A percentile compares a stretch with the other conserved stretches of the same genome.
Evolutionary conservation across 2,797 vertebrate genomes (phyloP).

Genomic region (Pseudochirops cupreus): DNA sequence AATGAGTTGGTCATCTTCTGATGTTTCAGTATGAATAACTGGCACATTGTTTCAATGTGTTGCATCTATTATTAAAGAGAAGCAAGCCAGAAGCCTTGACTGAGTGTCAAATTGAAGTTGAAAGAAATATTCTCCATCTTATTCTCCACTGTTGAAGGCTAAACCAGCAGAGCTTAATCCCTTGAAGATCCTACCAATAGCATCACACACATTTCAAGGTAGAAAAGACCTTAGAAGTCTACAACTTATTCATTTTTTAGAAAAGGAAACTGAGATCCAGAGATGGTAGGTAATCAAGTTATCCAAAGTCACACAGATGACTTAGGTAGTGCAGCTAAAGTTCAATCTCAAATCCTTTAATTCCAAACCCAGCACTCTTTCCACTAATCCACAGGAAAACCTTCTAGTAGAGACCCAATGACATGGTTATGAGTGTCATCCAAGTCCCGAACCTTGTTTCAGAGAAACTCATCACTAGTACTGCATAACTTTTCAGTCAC

Average conservation of each 20-base stretch:
- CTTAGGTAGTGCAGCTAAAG: background rate
- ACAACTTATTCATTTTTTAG: background rate
- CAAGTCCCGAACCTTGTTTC: background rate
- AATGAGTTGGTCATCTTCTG: background rate
- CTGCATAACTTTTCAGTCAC: background rate
- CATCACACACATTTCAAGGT: background rate
- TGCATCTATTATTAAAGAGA: slow-evolving; percentile 56
- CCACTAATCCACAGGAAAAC: background rate
- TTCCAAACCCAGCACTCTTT: background rate
- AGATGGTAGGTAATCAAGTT: background rate
- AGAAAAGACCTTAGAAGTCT: background rate
- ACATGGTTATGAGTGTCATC: background rate
- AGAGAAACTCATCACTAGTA: background rate
- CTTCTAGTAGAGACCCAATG: background rate
- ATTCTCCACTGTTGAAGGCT: background rate
- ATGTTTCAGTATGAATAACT: slow-evolving; percentile 69
- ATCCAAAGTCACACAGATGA: background rate
- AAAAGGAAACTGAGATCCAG: background rate
- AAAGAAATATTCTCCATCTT: slow-evolving; percentile 62
- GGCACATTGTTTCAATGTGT: slow-evolving; percentile 46
- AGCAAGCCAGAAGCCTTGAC: slow-evolving; percentile 62
- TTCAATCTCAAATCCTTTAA: background rate
- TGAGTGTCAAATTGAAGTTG: slow-evolving; percentile 68
- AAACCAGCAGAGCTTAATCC: background rate
- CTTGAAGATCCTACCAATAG: background rate